Evolutionary conservation across 2,113 vertebrate genomes (phyloP).

Genomic region (Pomatostomus ruficeps): DNA sequence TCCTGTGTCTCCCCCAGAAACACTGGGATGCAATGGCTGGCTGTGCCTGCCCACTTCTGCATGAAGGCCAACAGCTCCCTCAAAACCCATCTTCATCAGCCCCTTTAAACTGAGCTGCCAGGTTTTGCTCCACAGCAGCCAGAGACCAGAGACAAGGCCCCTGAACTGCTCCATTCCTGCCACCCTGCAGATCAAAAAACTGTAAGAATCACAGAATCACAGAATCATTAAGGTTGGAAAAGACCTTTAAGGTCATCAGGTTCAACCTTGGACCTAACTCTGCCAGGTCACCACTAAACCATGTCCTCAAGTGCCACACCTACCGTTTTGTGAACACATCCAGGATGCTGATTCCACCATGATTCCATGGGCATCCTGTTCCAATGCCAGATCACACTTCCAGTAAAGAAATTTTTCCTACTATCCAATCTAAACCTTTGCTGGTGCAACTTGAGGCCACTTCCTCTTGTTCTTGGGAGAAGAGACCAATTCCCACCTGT

Average conservation of each 20-base stretch:
- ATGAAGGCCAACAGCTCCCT: not conserved
- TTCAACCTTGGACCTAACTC: not conserved
- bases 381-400: not conserved
- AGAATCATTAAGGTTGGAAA: not conserved
- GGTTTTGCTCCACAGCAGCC: not conserved
- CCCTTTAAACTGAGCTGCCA: not conserved
- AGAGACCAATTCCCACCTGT: not conserved
- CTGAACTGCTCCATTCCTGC: accelerated
- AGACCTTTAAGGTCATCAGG: not conserved
- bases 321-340: not conserved
- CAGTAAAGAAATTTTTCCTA: not conserved
- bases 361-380: not conserved
- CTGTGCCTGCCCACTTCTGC: not conserved
- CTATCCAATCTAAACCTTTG: not conserved
- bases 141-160: not conserved
- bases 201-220: not conserved
- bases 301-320: not conserved
- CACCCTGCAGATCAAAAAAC: not conserved
- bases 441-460: not conserved
- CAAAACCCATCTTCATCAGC: not conserved
- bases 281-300: not conserved
- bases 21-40: not conserved
- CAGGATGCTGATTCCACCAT: not conserved
- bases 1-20: not conserved
- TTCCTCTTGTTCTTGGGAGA: not conserved